Evolutionary conservation across 1,140 invertebrate genomes (phyloP).

Genomic region (Babylonia areolata): DNA sequence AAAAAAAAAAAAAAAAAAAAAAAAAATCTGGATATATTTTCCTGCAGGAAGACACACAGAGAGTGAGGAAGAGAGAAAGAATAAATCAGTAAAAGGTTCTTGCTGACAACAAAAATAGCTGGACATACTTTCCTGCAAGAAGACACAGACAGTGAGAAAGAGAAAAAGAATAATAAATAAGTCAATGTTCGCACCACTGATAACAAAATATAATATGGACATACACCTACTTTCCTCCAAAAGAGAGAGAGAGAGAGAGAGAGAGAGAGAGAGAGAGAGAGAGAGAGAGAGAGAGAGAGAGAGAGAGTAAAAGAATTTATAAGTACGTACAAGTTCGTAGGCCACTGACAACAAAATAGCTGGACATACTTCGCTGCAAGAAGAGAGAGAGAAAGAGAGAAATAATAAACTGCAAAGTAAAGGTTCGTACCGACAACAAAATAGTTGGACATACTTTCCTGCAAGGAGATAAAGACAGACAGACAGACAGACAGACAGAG

Average conservation of each 20-base stretch:
- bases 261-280: slow-evolving; percentile 18
- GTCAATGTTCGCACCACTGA: too few species aligned
- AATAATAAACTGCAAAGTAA: too few species aligned
- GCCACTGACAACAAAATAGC: too few species aligned
- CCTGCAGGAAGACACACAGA: neutral
- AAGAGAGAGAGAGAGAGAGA: slow-evolving; percentile 21
- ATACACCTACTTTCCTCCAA: too few species aligned
- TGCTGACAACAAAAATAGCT: slow-evolving; percentile 34
- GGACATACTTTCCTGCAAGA: slow-evolving; percentile 63
- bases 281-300: slow-evolving; percentile 37
- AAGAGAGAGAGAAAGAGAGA: neutral
- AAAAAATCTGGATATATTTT: too few species aligned
- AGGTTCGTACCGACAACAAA: too few species aligned
- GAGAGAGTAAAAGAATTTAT: neutral
- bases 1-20: too few species aligned
- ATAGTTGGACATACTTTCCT: slow-evolving; percentile 63
- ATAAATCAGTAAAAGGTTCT: too few species aligned
- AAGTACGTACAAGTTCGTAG: neutral
- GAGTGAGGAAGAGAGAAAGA: neutral
- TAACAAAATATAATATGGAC: too few species aligned
- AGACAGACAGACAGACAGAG: neutral
- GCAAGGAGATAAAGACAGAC: slow-evolving; percentile 42
- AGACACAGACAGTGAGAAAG: slow-evolving; percentile 36
- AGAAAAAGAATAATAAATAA: too few species aligned
- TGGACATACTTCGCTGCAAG: too few species aligned